Evolutionary conservation across 1,140 invertebrate genomes (phyloP), one percentile per base, ranked within the genome.

Genomic region (Fopius arisanus): DNA sequence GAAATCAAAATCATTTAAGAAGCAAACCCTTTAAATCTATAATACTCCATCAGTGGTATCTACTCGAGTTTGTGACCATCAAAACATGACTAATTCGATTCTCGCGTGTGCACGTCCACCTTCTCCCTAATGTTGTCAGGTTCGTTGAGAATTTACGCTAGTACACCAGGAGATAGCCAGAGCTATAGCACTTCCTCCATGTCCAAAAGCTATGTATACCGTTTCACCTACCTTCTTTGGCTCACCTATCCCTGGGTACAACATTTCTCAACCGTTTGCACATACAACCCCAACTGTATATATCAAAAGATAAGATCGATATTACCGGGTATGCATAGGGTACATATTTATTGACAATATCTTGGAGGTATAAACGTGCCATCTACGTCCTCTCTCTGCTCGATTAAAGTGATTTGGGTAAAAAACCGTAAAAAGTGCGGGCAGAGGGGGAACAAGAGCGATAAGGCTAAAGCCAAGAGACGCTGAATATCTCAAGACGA

Each of bases 61-160:
- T 65, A 68, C 75, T 72, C 75, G 80, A 78, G 78, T 79, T 83
- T 77, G 78, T 81, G 80, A 75, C 78, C 81, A 79, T 67, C 72
- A 79, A 76, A 82, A 85, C 81, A 79, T 83, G 73, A 83, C 81
- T 84, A 85, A 84, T 84, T 78, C 80, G 79, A 83, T 83, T 82
- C 77, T 79, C 78, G 76, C 79, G 81, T 79, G 77, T 74, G 70
- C 74, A 69, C 41, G 62, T 29, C 59, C 31, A n/a, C 37, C 54
- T 41, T 70, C 43, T 40, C 26, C 62, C 69, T 33, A 51, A 70
- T 70, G 62, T 72, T 72, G 59, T 59, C 62, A 40, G 12, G 70
- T 70, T 62, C 67, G 43, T 28, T 40, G 41, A 29, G 54, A 54
- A 48, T 54, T 29, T 54, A 37, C 43, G 43, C n/a, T 6, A 70